Evolutionary conservation across 2,797 vertebrate species (phyloP), one percentile per base, ranked within the genome.

Genomic region (Acanthiza pusilla): DNA sequence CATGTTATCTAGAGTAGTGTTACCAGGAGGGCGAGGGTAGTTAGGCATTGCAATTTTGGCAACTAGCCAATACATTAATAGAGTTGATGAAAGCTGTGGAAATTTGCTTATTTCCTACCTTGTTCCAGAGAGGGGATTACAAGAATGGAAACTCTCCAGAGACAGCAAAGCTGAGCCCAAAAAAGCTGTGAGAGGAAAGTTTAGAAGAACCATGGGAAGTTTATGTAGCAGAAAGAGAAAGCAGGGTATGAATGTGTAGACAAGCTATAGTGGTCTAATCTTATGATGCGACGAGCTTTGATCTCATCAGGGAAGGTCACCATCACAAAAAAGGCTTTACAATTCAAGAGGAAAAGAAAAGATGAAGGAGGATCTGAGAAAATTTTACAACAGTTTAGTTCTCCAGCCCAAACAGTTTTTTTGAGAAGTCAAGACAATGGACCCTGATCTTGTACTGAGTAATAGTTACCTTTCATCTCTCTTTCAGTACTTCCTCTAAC

Each of bases 61-160:
- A 91, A 42, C 29, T 53, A 61, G 14, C 42, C 47, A 85, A 7
- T 40, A 45, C 9, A 19, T 48, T 29, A 71, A 71, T 48, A 81
- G 38, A 53, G 32, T 45, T 57, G 23, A 68, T 79, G 88, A 91
- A 82, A 91, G 42, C 42, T 57, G 34, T 87, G 60, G 71, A 89
- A 95, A 94, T 88, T 65, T 68, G 45, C 54, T 87, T 65, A 19
- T 91, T 96, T 94, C 74, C 66, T 93, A 65, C 20, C 22, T 51
- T 87, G 18, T 68, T 89, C 54, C 82, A 89, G 47, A 51, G 29
- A 19, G 38, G 13, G 16, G 38, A 89, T 93, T 87, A 79, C 25
- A 20, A 71, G 45, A 75, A 73, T 68, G 58, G 34, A 91, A 94
- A 75, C 8, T 82, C 42, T 75, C 45, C 55, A 82, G 55, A 89